Conservation (phyloP, 2,888 invertebrate species). For the Alitta virens region DNA sequence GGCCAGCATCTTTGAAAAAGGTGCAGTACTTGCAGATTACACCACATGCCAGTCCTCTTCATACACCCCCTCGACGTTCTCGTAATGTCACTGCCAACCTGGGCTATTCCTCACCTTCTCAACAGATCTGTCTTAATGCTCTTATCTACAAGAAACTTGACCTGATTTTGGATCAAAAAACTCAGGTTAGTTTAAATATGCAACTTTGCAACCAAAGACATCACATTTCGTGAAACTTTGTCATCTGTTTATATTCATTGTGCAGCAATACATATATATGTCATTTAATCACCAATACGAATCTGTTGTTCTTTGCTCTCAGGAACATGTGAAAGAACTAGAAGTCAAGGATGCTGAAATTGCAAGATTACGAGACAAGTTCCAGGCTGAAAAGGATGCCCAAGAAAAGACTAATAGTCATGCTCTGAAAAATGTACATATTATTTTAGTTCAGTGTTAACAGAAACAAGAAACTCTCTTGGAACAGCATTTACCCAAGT, state of each 20-base stretch:
- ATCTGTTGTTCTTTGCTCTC: too few relatives aligned
- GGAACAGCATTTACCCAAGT: too few relatives aligned
- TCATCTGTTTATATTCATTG: not conserved
- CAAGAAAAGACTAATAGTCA: too few relatives aligned
- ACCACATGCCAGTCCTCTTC: not conserved
- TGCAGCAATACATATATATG: not conserved
- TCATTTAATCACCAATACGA: too few relatives aligned
- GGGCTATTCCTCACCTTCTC: not conserved
- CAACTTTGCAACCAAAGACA: not conserved
- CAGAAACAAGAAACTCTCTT: too few relatives aligned
- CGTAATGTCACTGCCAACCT: not conserved
- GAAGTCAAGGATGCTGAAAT: too few relatives aligned
- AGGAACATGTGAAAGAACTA: too few relatives aligned
- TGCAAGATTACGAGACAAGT: too few relatives aligned
- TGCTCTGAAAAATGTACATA: too few relatives aligned
- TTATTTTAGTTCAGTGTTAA: too few relatives aligned
- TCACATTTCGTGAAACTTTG: too few relatives aligned
- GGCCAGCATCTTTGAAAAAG: not conserved
- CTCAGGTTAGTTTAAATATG: slow-evolving; percentile 1
- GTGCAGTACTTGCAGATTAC: slow-evolving; percentile 14
- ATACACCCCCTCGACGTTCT: slow-evolving; percentile 1
- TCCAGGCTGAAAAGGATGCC: too few relatives aligned
- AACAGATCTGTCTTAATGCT: slow-evolving; percentile 3
- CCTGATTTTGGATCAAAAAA: slow-evolving; percentile 1
- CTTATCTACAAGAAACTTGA: slow-evolving; percentile 12